These are phyloP conservation scores for Pyrgilauda ruficollis DNA, from an alignment of 2,113 vertebrate species.

Conservation along the genomic window DNA sequence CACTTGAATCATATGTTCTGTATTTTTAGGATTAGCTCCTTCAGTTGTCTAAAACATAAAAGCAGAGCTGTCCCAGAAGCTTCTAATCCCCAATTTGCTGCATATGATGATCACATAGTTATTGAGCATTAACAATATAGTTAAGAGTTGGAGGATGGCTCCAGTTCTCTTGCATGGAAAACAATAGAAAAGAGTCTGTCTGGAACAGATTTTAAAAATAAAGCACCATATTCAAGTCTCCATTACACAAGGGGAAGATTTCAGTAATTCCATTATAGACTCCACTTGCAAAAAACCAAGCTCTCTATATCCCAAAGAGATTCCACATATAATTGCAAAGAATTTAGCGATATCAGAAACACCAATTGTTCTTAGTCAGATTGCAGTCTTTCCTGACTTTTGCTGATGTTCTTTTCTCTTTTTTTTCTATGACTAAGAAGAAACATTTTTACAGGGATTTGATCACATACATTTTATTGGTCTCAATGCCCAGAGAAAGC, in stretches of 20 bases:
- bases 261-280: not conserved
- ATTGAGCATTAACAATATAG: not conserved
- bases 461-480: not conserved
- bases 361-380: not conserved
- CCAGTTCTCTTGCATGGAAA: not conserved
- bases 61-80: not conserved
- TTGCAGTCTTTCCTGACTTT: not conserved
- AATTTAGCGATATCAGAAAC: not conserved
- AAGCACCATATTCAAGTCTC: not conserved
- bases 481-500: not conserved
- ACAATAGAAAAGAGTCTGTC: not conserved
- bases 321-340: not conserved
- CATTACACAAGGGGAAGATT: not conserved
- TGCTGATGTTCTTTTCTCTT: not conserved
- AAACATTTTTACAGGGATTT: not conserved
- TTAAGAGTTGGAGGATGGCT: not conserved
- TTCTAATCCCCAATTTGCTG: constrained; percentile 3
- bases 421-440: not conserved
- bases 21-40: constrained; percentile 5
- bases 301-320: not conserved
- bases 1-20: not conserved
- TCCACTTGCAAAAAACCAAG: not conserved
- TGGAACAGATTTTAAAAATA: not conserved
- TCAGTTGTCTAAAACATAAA: constrained; percentile 5
- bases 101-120: not conserved